phyloP scores from a whole-genome alignment of 2,113 vertebrate species.

The Eublepharis macularius region DNA sequence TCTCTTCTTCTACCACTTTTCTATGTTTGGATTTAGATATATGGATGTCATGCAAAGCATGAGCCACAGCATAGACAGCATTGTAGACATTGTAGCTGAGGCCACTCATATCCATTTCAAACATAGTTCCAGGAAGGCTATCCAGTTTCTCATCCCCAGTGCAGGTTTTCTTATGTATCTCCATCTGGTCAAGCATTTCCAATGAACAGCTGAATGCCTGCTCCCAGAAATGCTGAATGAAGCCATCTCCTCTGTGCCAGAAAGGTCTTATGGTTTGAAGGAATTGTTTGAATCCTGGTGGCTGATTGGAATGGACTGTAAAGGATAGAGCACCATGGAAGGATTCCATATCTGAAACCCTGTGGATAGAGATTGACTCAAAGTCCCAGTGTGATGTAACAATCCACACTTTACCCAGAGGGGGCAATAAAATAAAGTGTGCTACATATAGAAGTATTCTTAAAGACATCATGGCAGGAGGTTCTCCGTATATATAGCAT shows the following conservation, averaged over 20 bases:
- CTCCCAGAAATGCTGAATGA: slow-evolving; percentile 7
- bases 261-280: background rate
- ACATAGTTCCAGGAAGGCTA: background rate
- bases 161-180: background rate
- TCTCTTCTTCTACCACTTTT: fast-evolving
- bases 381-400: background rate
- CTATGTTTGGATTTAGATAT: background rate
- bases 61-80: too few relatives aligned
- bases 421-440: background rate
- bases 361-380: background rate
- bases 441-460: background rate
- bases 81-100: background rate
- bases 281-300: background rate
- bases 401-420: background rate
- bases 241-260: background rate
- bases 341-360: background rate
- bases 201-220: background rate
- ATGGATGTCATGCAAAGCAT: too few relatives aligned
- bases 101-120: background rate
- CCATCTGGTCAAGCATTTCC: background rate
- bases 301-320: background rate
- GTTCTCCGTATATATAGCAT: too few relatives aligned
- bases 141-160: too few relatives aligned
- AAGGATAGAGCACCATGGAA: background rate
- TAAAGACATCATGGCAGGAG: too few relatives aligned